Evolutionary conservation across 2,797 vertebrate species (phyloP), one percentile per base, ranked within the genome.

Genomic region (Notolabrus celidotus): DNA sequence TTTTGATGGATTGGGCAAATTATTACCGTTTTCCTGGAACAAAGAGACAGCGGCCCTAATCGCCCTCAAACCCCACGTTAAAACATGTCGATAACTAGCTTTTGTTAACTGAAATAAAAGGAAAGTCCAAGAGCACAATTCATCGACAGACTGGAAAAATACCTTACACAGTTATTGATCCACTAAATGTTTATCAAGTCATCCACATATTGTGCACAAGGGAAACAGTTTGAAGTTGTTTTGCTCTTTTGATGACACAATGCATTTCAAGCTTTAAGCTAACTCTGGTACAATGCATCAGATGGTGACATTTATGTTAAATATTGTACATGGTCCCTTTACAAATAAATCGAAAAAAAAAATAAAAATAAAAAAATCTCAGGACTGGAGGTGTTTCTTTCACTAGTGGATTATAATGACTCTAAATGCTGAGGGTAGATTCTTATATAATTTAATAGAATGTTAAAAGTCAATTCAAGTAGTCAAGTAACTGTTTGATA

Each of bases 81-180:
- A n/a, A n/a, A 39, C 47, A 49, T 51, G 50, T 56, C 77, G 63
- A 58, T 75, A 74, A 59, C 22, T 60, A 34, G 43, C 49, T 43
- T 47, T 47, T 36, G 49, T 75, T 46, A 53, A 36, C 17, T 16
- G 19, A 51, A n/a, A 19, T 25, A 8, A 36, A 62, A 62, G 33
- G 4, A 34, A 41, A 61, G 55, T 38, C 41, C 7, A 27, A 38
- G 67, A n/a, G 50, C 12, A 38, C 11, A 50, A 69, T 49, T 62
- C 39, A 67, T 15, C 42, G 19, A 59, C 3, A 17, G 11, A 43
- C 16, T 50, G 23, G 20, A 9, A 42, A 36, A 15, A 39, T 38
- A 53, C 14, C 42, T 23, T 12, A 55, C 45, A n/a, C 27, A 60
- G 23, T 17, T 23, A 61, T 4, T 41, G 57, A 70, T 70, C n/a